These are phyloP conservation scores for Microtus montanus DNA, from an alignment of 2,113 vertebrate species.

Conservation along the genomic window DNA sequence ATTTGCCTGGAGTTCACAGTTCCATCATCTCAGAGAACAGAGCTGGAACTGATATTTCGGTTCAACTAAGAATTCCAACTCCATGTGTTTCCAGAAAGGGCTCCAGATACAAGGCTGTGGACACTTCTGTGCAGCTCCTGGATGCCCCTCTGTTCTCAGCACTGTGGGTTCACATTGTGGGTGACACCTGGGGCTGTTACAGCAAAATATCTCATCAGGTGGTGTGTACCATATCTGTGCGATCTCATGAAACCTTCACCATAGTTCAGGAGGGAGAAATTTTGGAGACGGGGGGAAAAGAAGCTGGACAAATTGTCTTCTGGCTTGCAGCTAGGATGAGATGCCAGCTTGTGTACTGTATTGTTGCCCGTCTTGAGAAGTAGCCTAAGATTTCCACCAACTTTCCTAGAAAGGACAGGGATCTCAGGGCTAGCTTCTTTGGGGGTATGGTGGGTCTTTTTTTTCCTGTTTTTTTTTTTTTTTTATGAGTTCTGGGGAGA, in stretches of 20 bases:
- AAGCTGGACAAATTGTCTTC: fast-evolving
- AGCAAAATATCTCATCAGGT: background rate
- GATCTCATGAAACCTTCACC: background rate
- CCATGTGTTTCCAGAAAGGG: background rate
- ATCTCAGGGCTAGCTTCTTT: background rate
- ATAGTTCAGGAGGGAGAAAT: background rate
- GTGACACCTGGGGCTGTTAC: background rate
- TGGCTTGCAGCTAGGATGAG: background rate
- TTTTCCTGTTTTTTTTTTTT: too few species aligned
- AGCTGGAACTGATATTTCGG: background rate
- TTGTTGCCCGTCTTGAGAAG: fast-evolving
- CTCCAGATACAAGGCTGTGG: background rate
- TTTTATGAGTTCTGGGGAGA: background rate
- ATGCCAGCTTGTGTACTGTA: fast-evolving
- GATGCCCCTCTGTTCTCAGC: fast-evolving
- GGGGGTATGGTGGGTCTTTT: background rate
- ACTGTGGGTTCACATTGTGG: background rate
- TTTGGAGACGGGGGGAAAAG: background rate
- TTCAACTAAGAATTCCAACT: background rate
- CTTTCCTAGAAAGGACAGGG: background rate
- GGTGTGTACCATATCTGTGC: background rate
- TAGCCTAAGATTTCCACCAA: background rate
- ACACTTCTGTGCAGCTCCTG: background rate
- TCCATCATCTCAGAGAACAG: background rate
- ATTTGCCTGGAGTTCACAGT: background rate